Evolutionary conservation across 2,888 invertebrate species (phyloP), one percentile per base, ranked within the genome.

Genomic region (Dioctria linearis): DNA sequence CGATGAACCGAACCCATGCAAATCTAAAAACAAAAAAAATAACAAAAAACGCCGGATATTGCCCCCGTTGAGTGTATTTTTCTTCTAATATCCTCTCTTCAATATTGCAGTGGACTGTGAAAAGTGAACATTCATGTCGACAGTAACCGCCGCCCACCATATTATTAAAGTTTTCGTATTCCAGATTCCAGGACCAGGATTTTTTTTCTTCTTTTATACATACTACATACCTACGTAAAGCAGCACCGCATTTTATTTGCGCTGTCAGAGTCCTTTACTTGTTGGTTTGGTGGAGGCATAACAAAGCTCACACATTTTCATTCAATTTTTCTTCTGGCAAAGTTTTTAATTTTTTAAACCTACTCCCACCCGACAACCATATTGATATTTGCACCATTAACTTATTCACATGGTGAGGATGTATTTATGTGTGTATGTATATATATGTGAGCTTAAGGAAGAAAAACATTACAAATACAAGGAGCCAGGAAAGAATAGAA

Each of bases 281-380:
- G 25, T 25, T 25, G 25, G 25, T 25, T 25, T 25, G 25, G 25
- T 25, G 25, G 25, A 25, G 25, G 25, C 25, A 25, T 25, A 25
- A 11, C 8, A 9, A 40, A n/a, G 42, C 37, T 65, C 25, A 25
- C 25, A 25, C 40, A 40, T 39, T 5, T 39, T 65, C 67, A 67
- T 67, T 67, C 67, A 46, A 66, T 67, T 67, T 67, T 67, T 67
- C 67, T 67, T 67, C 67, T 67, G 49, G 67, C 37, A 8, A 67
- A 67, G 8, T 67, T 67, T 49, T 67, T 67, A 67, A 67, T 67
- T 67, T 67, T 67, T 67, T 67, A 67, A 67, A 67, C 49, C 42
- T 46, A 37, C 67, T 25, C 49, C 11, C 13, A 46, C 42, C 67
- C 43, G 11, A 25, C 25, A 25, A 25, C 25, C 25, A 46, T 67